These are phyloP conservation scores for Hozukius guyotensis DNA, from an alignment of 2,797 vertebrate species.

Conservation along the genomic window DNA sequence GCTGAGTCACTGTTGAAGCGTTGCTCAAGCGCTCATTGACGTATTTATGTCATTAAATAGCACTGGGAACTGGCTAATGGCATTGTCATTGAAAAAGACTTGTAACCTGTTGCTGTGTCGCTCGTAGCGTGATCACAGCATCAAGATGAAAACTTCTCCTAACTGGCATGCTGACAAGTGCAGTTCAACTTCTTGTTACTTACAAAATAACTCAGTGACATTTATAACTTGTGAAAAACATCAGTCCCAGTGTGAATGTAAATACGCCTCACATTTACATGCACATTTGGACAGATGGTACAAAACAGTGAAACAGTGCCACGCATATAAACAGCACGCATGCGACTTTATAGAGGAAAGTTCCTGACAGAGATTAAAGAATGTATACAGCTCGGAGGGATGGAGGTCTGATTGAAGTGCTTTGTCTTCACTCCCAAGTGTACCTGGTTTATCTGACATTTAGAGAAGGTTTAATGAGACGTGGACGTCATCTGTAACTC, in stretches of 20 bases:
- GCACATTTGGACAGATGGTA: not conserved
- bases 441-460: slow-evolving; percentile 4
- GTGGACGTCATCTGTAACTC: not conserved
- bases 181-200: not conserved
- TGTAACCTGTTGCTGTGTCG: too few species aligned
- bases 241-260: slow-evolving; percentile 3
- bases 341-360: slow-evolving; percentile 27
- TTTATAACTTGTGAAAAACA: slow-evolving; percentile 25
- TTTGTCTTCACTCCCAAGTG: not conserved
- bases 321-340: not conserved
- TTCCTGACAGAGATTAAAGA: slow-evolving; percentile 1
- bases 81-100: too few species aligned
- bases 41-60: too few species aligned
- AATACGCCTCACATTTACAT: slow-evolving; percentile 4
- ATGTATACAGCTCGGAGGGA: slow-evolving; percentile 19
- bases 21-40: too few species aligned
- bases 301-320: slow-evolving; percentile 4
- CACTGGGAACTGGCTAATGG: too few species aligned
- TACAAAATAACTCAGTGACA: slow-evolving; percentile 22
- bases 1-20: too few species aligned
- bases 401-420: not conserved
- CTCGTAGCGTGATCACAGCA: too few species aligned
- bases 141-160: not conserved
- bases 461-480: not conserved
- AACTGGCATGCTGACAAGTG: not conserved